These are phyloP conservation scores for Drosophila guanche DNA, from an alignment of 1,140 invertebrate species.

Conservation along the genomic window DNA sequence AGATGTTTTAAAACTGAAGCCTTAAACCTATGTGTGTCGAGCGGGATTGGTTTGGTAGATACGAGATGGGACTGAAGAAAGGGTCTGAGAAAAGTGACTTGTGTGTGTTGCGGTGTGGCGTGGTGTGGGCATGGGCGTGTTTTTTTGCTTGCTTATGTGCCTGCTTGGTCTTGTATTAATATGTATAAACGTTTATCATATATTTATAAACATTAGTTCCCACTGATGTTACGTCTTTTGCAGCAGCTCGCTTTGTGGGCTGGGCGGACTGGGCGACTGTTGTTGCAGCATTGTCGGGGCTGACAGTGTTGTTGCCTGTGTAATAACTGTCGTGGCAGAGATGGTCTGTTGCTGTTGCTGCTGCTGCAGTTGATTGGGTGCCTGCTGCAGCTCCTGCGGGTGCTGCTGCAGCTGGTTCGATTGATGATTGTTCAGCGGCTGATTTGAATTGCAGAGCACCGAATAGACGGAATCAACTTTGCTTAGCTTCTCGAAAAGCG, in stretches of 20 bases:
- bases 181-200: conserved; percentile 80
- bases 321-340: conserved; percentile 83
- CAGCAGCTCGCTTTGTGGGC: conserved; percentile 78
- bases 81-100: too few species aligned
- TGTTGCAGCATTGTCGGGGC: conserved; percentile 75
- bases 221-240: conserved; percentile 84
- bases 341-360: conserved; percentile 80
- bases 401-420: conserved; percentile 61
- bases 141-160: conserved; percentile 66
- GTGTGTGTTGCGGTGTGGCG: not conserved
- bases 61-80: conserved; percentile 6
- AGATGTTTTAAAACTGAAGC: conserved; percentile 35
- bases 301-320: conserved; percentile 79
- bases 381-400: conserved; percentile 71
- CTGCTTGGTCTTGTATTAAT: conserved; percentile 73
- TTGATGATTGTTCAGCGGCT: conserved; percentile 87
- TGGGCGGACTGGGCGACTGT: conserved; percentile 79
- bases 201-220: conserved; percentile 84
- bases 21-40: conserved; percentile 60
- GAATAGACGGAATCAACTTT: conserved; percentile 97
- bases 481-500: conserved; percentile 97
- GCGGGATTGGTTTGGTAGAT: conserved; percentile 22
- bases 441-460: conserved; percentile 94
- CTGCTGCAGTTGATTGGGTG: conserved; percentile 46
- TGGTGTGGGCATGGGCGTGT: conserved; percentile 11